Conservation (phyloP, 2,797 vertebrate species). For the Halcyon smyrnensis region DNA sequence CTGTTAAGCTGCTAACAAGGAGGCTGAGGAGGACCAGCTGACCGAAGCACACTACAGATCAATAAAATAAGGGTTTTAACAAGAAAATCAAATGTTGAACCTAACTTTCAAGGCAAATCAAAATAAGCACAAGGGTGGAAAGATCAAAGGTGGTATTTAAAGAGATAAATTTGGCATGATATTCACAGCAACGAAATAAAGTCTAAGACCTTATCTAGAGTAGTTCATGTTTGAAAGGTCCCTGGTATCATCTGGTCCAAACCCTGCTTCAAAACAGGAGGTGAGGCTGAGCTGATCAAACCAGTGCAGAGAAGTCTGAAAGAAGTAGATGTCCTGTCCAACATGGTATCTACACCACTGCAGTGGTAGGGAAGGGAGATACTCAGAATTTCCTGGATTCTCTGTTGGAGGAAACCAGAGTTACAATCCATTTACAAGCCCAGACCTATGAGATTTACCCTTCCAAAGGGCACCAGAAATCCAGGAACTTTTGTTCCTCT, state of each 20-base stretch:
- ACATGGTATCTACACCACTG: rapidly evolving
- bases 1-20: not conserved
- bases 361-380: not conserved
- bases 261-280: not conserved
- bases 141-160: not conserved
- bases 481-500: not conserved
- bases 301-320: not conserved
- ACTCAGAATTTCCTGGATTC: not conserved
- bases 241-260: not conserved
- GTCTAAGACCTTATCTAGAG: not conserved
- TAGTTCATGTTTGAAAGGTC: not conserved
- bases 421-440: not conserved
- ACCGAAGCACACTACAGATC: not conserved
- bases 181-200: not conserved
- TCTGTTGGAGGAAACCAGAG: not conserved
- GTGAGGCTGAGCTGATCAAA: not conserved
- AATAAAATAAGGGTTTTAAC: not conserved
- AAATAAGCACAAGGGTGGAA: not conserved
- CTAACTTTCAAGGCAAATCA: not conserved
- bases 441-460: not conserved
- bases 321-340: not conserved
- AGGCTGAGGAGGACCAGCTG: not conserved
- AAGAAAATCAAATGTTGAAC: not conserved
- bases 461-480: not conserved
- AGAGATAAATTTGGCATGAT: not conserved